Percentiles rank a stretch among this genome's conserved stretches.
Evolutionary conservation across 2,797 vertebrate species (phyloP).

Genomic region (Falco peregrinus): DNA sequence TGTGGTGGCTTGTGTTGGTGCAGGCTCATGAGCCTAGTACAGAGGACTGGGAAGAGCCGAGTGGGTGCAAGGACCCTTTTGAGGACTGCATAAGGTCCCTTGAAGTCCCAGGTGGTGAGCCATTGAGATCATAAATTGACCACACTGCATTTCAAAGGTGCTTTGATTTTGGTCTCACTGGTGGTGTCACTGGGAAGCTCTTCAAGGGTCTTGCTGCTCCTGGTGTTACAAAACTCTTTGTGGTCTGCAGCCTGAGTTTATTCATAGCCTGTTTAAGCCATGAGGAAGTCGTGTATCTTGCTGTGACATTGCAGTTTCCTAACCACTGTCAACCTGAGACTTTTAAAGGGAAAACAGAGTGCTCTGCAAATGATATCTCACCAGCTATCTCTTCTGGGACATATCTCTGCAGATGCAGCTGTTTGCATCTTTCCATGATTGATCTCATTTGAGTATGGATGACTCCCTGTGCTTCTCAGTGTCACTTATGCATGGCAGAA

Average conservation of each 20-base stretch:
- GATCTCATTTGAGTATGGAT: background rate
- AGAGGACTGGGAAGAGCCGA: background rate
- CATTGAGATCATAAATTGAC: background rate
- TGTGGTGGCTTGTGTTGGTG: too few relatives aligned
- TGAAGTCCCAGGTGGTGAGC: background rate
- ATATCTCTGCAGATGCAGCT: background rate
- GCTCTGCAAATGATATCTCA: background rate
- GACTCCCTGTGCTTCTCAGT: background rate
- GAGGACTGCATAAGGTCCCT: rapidly evolving
- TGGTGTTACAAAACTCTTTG: background rate
- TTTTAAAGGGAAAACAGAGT: background rate
- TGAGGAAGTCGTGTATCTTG: background rate
- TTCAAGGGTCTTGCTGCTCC: background rate
- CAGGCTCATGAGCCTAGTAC: background rate
- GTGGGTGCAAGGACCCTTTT: background rate
- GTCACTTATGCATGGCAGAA: background rate
- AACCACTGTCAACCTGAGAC: background rate
- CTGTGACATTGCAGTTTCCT: background rate
- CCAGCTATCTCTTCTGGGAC: background rate
- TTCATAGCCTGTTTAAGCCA: background rate
- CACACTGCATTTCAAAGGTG: background rate
- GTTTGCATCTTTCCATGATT: background rate
- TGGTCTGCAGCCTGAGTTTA: background rate
- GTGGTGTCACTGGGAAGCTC: background rate
- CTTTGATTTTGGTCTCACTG: background rate